Conservation (phyloP, 2,113 vertebrate genomes). For the Xiphophorus maculatus region DNA sequence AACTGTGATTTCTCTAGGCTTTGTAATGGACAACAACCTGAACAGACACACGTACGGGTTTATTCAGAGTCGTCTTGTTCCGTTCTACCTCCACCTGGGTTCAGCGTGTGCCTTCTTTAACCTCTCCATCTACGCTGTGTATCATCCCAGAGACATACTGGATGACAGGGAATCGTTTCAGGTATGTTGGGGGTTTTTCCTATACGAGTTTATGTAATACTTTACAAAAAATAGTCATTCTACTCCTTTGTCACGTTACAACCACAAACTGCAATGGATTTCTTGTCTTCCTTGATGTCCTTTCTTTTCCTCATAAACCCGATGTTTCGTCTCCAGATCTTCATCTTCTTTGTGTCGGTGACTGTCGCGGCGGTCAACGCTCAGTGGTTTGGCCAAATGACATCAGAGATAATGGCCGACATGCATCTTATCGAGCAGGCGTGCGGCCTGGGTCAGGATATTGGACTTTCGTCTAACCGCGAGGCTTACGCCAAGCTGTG, state of each 20-base stretch:
- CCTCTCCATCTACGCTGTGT: slow-evolving; percentile 81
- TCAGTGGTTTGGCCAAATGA: slow-evolving; percentile 84
- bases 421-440: slow-evolving; percentile 81
- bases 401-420: slow-evolving; percentile 79
- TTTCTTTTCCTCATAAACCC: background rate
- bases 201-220: too few relatives aligned
- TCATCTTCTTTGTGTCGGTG: slow-evolving; percentile 82
- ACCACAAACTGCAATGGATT: too few relatives aligned
- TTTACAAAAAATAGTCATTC: too few relatives aligned
- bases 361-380: slow-evolving; percentile 81
- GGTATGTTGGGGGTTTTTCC: slow-evolving; percentile 55
- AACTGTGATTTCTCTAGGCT: slow-evolving; percentile 62
- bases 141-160: slow-evolving; percentile 80
- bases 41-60: slow-evolving; percentile 83
- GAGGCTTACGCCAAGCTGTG: slow-evolving; percentile 78
- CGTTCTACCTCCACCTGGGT: slow-evolving; percentile 83
- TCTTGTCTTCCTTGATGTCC: too few relatives aligned
- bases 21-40: slow-evolving; percentile 84
- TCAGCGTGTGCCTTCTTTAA: slow-evolving; percentile 85
- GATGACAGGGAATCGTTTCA: slow-evolving; percentile 77
- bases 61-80: slow-evolving; percentile 83
- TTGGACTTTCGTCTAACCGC: slow-evolving; percentile 73
- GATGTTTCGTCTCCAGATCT: slow-evolving; percentile 59
- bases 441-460: slow-evolving; percentile 81
- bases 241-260: too few relatives aligned